Evolutionary conservation across 1,140 invertebrate genomes (phyloP).

Genomic region (Leptinotarsa defecta): DNA sequence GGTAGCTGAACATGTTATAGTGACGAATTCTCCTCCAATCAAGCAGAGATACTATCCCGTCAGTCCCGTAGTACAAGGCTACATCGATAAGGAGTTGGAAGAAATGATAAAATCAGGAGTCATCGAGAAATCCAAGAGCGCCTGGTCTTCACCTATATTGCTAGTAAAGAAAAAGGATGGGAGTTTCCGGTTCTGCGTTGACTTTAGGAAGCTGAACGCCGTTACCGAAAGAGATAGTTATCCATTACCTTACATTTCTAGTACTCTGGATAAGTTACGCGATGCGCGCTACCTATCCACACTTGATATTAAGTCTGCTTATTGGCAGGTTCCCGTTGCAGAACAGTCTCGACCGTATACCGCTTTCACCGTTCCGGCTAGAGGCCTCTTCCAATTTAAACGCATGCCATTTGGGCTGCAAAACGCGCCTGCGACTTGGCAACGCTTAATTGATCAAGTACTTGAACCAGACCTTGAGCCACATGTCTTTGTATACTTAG

Average conservation of each 20-base stretch:
- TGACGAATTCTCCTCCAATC: slow-evolving; percentile 25
- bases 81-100: slow-evolving; percentile 39
- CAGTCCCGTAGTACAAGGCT: not conserved
- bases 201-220: slow-evolving; percentile 33
- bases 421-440: not conserved
- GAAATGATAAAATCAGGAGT: slow-evolving; percentile 40
- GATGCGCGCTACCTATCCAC: slow-evolving; percentile 33
- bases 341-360: slow-evolving; percentile 44
- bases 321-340: slow-evolving; percentile 47
- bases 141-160: slow-evolving; percentile 46
- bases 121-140: slow-evolving; percentile 39
- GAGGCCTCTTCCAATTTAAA: slow-evolving; percentile 47
- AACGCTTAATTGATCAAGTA: not conserved
- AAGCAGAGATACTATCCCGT: slow-evolving; percentile 24
- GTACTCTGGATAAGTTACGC: slow-evolving; percentile 1
- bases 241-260: not conserved
- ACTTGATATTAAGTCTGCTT: slow-evolving; percentile 47
- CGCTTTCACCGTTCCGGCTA: slow-evolving; percentile 45
- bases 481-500: not conserved
- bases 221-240: not conserved
- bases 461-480: slow-evolving; percentile 8
- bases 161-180: slow-evolving; percentile 46
- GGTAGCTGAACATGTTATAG: slow-evolving; percentile 31
- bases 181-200: slow-evolving; percentile 34
- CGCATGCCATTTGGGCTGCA: slow-evolving; percentile 42